Conservation (phyloP, 2,113 vertebrate genomes). For the Hippocampus barbouri region DNA sequence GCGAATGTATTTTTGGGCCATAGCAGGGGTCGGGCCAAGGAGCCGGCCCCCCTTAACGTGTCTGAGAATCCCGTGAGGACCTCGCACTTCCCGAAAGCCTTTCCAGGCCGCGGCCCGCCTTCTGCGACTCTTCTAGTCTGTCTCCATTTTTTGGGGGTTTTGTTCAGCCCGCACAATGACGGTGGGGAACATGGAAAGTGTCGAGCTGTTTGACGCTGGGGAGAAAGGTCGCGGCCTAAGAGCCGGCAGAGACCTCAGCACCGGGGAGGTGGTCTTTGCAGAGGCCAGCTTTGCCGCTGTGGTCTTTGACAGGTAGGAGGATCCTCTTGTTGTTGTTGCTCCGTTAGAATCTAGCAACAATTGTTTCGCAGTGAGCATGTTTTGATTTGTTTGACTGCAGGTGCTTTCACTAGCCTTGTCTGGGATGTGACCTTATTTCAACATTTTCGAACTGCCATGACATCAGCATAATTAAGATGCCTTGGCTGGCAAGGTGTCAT, state of each 20-base stretch:
- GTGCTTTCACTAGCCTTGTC: background rate
- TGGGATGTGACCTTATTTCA: constrained; percentile 11
- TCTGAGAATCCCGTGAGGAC: constrained; percentile 8
- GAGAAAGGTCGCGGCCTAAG: constrained; percentile 89
- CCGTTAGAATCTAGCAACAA: constrained; percentile 22
- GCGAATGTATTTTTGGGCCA: constrained; percentile 60
- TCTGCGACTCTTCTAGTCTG: constrained; percentile 11
- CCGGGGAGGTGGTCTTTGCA: constrained; percentile 86
- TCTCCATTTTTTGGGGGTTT: constrained; percentile 7
- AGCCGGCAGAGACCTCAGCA: constrained; percentile 76
- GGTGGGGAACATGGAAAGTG: constrained; percentile 79
- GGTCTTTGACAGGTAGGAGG: constrained; percentile 88
- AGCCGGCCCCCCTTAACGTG: constrained; percentile 19
- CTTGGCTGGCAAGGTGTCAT: constrained; percentile 19
- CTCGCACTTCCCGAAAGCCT: constrained; percentile 12
- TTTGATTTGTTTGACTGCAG: background rate
- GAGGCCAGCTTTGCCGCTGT: constrained; percentile 88
- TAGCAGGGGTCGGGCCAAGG: constrained; percentile 14
- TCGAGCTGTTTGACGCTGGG: constrained; percentile 80
- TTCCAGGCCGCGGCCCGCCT: constrained; percentile 18
- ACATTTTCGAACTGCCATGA: constrained; percentile 18
- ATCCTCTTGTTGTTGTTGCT: background rate
- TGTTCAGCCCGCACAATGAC: constrained; percentile 64
- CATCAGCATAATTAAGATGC: constrained; percentile 13
- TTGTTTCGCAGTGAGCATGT: background rate